A percentile compares a stretch with the other conserved stretches of the same genome.
Conservation (phyloP, 2,888 invertebrate genomes). For the Myopa testacea region DNA sequence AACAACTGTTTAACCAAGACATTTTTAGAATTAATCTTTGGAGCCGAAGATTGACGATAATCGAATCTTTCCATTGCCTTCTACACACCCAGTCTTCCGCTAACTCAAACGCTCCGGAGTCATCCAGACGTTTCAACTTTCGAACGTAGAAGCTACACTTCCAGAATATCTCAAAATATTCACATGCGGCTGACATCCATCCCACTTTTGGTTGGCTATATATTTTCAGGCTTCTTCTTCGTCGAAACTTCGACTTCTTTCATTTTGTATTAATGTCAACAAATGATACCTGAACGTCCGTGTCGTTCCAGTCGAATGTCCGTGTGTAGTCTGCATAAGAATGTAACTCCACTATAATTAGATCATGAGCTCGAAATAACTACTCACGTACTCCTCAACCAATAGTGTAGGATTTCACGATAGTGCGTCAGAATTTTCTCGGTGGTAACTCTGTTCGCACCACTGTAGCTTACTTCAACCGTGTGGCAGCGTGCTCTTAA, state of each 20-base stretch:
- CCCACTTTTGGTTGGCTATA: not conserved
- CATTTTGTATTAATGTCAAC: not conserved
- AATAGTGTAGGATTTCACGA: not conserved
- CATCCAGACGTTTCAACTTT: no score
- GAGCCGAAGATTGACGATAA: no score
- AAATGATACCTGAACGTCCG: not conserved
- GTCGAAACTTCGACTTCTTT: not conserved
- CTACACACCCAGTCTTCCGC: no score
- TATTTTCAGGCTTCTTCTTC: not conserved
- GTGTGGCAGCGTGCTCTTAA: no score
- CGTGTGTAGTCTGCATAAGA: not conserved
- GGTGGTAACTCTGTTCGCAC: not conserved
- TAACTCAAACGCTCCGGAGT: no score
- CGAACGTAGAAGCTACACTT: no score
- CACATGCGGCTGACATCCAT: no score
- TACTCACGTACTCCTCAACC: not conserved
- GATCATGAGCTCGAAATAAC: not conserved
- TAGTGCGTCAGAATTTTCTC: not conserved
- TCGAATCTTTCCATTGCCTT: no score
- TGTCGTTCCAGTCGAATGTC: not conserved
- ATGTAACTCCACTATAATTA: not conserved
- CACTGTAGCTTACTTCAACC: not conserved
- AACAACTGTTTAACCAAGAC: no score
- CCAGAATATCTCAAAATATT: no score
- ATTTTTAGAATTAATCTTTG: no score